Evolutionary conservation across 2,888 invertebrate species (phyloP).

Genomic region (Cataglyphis altisquamis): DNA sequence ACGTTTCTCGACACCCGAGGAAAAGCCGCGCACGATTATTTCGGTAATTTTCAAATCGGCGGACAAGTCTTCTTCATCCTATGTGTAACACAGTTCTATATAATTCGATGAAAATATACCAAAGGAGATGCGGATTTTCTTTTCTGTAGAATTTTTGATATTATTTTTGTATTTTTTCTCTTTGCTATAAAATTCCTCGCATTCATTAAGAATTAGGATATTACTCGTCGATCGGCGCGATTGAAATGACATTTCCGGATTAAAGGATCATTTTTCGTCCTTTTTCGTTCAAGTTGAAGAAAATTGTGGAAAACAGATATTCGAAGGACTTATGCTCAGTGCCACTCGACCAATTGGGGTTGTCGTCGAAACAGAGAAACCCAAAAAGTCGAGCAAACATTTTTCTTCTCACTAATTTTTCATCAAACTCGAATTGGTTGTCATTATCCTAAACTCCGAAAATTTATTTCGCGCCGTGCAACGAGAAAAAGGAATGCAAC

Average conservation of each 20-base stretch:
- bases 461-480: not conserved
- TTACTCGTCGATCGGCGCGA: not conserved
- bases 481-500: conserved; percentile 26
- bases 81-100: not conserved
- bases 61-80: not conserved
- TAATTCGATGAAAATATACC: conserved; percentile 5
- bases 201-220: not conserved
- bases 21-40: conserved; percentile 36
- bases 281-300: conserved; percentile 11
- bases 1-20: not conserved
- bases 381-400: conserved; percentile 40
- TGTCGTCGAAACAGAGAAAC: conserved; percentile 50
- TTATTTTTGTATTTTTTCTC: not conserved
- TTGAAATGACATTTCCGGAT: conserved; percentile 22
- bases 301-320: conserved; percentile 26
- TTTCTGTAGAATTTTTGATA: not conserved
- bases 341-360: conserved; percentile 22
- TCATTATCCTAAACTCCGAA: not conserved
- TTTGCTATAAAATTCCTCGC: conserved; percentile 7
- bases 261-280: conserved; percentile 22
- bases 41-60: not conserved
- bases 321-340: not conserved
- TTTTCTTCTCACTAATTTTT: not conserved
- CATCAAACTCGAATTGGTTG: not conserved
- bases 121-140: not conserved